Conservation (phyloP, 2,888 invertebrate species). For the Euproctis similis region DNA sequence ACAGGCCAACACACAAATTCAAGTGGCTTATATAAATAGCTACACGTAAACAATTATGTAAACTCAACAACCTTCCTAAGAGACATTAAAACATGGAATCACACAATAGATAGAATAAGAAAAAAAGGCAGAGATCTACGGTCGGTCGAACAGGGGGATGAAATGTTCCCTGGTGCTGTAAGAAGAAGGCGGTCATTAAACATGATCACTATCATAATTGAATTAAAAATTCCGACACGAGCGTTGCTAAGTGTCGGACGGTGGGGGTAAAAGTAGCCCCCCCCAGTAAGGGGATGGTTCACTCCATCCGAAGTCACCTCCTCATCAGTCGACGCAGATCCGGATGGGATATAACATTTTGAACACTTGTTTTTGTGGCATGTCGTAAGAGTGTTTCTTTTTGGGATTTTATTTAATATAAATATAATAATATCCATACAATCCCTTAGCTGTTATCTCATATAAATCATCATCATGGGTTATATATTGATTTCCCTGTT, state of each 20-base stretch:
- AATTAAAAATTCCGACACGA: slow-evolving; percentile 75
- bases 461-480: too few relatives aligned
- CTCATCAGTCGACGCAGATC: slow-evolving; percentile 21
- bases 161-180: slow-evolving; percentile 44
- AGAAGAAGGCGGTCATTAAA: slow-evolving; percentile 66
- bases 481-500: too few relatives aligned
- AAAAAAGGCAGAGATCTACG: slow-evolving; percentile 18
- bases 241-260: slow-evolving; percentile 39
- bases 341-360: too few relatives aligned
- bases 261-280: too few relatives aligned
- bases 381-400: too few relatives aligned
- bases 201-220: slow-evolving; percentile 75
- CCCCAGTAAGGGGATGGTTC: slow-evolving; percentile 27
- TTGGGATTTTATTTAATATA: too few relatives aligned
- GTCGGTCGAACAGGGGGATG: slow-evolving; percentile 34
- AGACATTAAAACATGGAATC: slow-evolving; percentile 33
- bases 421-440: too few relatives aligned
- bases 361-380: too few relatives aligned
- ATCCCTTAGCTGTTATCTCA: too few relatives aligned
- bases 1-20: slow-evolving; percentile 10
- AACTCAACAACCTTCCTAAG: slow-evolving; percentile 47
- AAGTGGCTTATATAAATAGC: slow-evolving; percentile 19
- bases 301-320: slow-evolving; percentile 12
- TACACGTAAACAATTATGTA: slow-evolving; percentile 40
- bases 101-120: slow-evolving; percentile 18